phyloP scores from a whole-genome alignment of 2,888 invertebrate genomes.

The Uropetala carovei region DNA sequence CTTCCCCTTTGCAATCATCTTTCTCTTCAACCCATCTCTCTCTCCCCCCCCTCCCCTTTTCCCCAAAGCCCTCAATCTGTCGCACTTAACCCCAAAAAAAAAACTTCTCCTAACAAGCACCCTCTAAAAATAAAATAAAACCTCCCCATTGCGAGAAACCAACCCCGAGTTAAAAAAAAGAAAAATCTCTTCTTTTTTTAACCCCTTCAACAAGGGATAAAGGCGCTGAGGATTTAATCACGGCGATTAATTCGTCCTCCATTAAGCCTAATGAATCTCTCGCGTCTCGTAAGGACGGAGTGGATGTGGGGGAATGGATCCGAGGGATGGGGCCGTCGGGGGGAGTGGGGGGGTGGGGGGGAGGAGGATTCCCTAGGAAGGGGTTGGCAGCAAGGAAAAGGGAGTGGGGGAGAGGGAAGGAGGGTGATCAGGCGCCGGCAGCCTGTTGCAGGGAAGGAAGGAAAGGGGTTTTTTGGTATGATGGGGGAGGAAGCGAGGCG shows the following conservation, averaged over 20 bases:
- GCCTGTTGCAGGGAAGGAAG: slow-evolving; percentile 59
- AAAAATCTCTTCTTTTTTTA: neutral
- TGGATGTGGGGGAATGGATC: neutral
- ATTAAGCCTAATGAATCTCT: slow-evolving; percentile 60
- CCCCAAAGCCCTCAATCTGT: neutral
- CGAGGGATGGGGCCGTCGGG: neutral
- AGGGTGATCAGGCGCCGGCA: slow-evolving; percentile 24
- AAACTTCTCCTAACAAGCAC: slow-evolving; percentile 43
- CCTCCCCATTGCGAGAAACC: slow-evolving; percentile 20
- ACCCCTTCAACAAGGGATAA: slow-evolving; percentile 29
- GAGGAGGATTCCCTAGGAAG: no score
- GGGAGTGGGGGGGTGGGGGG: neutral
- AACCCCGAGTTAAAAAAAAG: neutral
- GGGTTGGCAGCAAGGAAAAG: neutral
- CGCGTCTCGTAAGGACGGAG: neutral
- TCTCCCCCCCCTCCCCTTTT: neutral
- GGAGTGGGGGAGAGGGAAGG: neutral
- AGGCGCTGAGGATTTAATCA: slow-evolving; percentile 57
- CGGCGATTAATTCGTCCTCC: slow-evolving; percentile 54
- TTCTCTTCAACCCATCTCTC: neutral
- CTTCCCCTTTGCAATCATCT: neutral
- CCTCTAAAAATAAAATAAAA: slow-evolving; percentile 45
- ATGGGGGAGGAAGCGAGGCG: neutral
- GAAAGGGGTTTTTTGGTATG: slow-evolving; percentile 15
- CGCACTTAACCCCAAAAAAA: neutral